These are phyloP conservation scores for Glaucidium brasilianum DNA, from an alignment of 2,113 vertebrate genomes.

Conservation along the genomic window DNA sequence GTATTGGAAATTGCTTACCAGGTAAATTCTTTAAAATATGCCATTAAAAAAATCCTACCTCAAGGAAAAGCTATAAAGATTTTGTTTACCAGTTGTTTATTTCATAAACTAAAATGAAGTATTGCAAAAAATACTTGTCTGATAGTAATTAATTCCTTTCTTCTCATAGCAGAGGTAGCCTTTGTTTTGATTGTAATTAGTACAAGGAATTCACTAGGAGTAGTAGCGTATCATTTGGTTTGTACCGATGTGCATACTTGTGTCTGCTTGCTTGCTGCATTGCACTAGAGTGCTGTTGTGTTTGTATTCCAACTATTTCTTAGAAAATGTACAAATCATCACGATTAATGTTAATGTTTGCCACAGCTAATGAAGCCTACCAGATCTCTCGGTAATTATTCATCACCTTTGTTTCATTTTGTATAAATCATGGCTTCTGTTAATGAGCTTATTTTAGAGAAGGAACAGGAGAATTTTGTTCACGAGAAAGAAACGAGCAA, in stretches of 20 bases:
- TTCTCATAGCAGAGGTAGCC: not conserved
- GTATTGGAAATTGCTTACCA: not conserved
- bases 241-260: not conserved
- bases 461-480: not conserved
- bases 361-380: not conserved
- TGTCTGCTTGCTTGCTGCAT: not conserved
- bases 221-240: not conserved
- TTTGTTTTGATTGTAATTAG: not conserved
- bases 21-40: not conserved
- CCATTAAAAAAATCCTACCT: not conserved
- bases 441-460: not conserved
- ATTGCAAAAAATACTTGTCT: not conserved
- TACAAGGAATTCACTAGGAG: not conserved
- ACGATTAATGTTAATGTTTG: not conserved
- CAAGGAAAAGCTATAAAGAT: not conserved
- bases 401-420: not conserved
- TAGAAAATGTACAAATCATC: not conserved
- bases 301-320: not conserved
- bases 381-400: not conserved
- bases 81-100: not conserved
- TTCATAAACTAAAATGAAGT: not conserved
- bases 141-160: not conserved
- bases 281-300: not conserved
- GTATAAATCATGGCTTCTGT: not conserved
- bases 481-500: not conserved